Evolutionary conservation across 37 sponge, comb jelly and placozoan species (phyloP), one percentile per base, ranked within the genome.

Genomic region (Oopsacas minuta): DNA sequence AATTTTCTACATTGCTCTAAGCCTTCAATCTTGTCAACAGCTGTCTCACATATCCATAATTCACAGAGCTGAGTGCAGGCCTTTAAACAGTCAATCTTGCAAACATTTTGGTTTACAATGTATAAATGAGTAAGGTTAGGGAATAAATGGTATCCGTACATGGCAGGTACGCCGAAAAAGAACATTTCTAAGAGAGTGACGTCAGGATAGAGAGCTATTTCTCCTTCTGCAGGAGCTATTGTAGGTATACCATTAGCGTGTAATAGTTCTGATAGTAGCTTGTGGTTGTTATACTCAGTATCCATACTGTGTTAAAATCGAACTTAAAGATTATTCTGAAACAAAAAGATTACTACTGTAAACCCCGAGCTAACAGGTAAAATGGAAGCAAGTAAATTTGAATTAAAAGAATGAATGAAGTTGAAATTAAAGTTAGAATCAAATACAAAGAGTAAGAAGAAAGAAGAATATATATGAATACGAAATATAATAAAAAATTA

Each of bases 71-170:
- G 75, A 32, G 22, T 7, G 30, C 75, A 61, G 28, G 32, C 28
- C 28, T 12, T 10, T 3, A 61, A 34, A 12, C 75, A 61, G 3
- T 61, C 75, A 32, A 61, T 61, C 17, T 12, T 3, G 28, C 75
- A 32, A 10, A 61, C 75, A n/a, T 61, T 61, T 34, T 61, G 75
- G 75, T 61, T 61, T 3, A 61, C 1, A 3, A 61, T 61, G 22
- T n/a, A 61, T 25, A 61, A 34, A n/a, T 61, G 22, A 3, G 75
- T 61, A 20, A 61, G 75, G 75, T 61, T 61, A 20, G 75, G 75
- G 75, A 61, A 61, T 5, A 61, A n/a, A 10, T 61, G 75, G 75
- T 61, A 61, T 3, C 75, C 75, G 75, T 61, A 61, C 75, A 61
- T 61, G 22, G 75, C 30, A 3, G 20, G 75, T 34, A 61, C 75